phyloP scores from a whole-genome alignment of 2,113 vertebrate genomes.

The Colinus virginianus region DNA sequence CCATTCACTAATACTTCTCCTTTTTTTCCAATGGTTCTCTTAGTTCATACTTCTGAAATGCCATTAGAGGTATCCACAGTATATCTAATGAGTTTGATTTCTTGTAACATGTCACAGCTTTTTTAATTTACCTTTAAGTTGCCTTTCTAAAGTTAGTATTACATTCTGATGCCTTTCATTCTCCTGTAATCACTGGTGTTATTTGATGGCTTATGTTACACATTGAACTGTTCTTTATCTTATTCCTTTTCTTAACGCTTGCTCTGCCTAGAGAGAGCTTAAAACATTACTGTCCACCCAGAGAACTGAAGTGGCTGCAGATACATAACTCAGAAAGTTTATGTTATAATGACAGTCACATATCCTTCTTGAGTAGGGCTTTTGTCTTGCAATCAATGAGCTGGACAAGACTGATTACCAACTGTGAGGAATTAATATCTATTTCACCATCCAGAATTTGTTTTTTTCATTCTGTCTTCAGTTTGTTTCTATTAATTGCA shows the following conservation, averaged over 20 bases:
- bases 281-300: background rate
- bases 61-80: background rate
- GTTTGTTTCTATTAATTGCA: slow-evolving; percentile 74
- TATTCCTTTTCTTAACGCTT: background rate
- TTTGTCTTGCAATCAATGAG: background rate
- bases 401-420: background rate
- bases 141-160: background rate
- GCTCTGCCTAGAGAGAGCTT: background rate
- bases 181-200: background rate
- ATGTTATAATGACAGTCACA: background rate
- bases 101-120: background rate
- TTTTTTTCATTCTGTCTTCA: slow-evolving; percentile 15
- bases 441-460: background rate
- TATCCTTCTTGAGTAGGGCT: background rate
- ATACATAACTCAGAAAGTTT: background rate
- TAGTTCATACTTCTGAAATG: background rate
- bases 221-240: background rate
- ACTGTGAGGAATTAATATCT: background rate
- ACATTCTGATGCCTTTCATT: background rate
- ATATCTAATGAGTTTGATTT: background rate
- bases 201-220: background rate
- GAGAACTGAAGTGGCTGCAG: background rate
- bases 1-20: background rate
- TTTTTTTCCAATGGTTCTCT: background rate
- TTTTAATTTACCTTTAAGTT: background rate